Percentiles rank a stretch among this genome's conserved stretches.
phyloP scores from a whole-genome alignment of 2,113 vertebrate genomes.

The Chunga burmeisteri region DNA sequence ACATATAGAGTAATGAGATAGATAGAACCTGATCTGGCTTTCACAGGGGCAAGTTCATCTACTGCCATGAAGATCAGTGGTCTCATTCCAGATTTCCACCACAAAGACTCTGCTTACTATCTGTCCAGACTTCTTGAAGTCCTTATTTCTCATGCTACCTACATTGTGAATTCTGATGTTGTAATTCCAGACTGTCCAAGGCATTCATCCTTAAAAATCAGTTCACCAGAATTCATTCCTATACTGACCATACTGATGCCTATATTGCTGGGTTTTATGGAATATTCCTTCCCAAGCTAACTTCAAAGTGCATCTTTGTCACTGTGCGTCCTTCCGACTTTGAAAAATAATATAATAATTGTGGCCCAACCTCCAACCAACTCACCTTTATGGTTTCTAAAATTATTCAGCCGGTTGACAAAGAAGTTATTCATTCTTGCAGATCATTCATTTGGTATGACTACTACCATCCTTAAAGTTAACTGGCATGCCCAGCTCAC shows the following conservation, averaged over 20 bases:
- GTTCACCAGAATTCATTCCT: background rate
- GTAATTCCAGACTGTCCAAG: background rate
- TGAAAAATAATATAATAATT: background rate
- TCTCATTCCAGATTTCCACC: background rate
- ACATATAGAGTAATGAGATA: background rate
- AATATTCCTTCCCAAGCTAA: background rate
- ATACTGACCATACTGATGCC: background rate
- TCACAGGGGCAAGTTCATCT: background rate
- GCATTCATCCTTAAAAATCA: background rate
- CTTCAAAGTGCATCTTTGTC: background rate
- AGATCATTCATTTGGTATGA: background rate
- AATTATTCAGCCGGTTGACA: background rate
- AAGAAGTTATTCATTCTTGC: constrained; percentile 1
- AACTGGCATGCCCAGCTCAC: background rate
- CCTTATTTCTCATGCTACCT: background rate
- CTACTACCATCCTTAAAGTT: background rate
- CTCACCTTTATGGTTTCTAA: constrained; percentile 3
- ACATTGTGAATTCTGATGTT: background rate
- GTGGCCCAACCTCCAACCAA: background rate
- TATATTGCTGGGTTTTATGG: background rate
- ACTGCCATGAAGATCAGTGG: background rate
- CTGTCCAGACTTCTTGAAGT: background rate
- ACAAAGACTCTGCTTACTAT: background rate
- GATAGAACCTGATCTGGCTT: background rate
- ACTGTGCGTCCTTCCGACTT: background rate